phyloP scores from a whole-genome alignment of 37 sponge, comb jelly and placozoan species.

The Axinella damicornis region DNA sequence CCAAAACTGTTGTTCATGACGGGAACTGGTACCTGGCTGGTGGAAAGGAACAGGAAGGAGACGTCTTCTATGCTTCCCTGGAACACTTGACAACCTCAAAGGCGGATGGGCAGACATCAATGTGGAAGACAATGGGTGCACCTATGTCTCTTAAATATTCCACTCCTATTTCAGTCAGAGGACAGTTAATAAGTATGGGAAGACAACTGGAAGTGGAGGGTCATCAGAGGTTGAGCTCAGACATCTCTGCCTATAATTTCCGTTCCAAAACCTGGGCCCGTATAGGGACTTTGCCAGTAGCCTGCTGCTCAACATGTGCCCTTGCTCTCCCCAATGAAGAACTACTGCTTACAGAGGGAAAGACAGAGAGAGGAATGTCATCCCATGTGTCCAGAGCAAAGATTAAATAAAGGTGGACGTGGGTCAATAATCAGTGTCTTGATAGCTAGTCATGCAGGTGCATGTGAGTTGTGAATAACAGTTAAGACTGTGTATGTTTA shows the following conservation, averaged over 20 bases:
- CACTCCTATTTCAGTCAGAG: not conserved
- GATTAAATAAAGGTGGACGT: too few species aligned
- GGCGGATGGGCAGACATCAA: too few species aligned
- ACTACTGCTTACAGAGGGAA: not conserved
- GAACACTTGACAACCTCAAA: not conserved
- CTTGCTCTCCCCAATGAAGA: not conserved
- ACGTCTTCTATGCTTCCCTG: conserved; percentile 6
- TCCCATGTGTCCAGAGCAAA: too few species aligned
- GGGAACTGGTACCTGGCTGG: conserved; percentile 17
- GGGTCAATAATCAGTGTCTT: too few species aligned
- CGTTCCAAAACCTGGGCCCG: conserved; percentile 22
- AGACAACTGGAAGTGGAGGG: too few species aligned
- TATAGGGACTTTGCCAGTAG: conserved; percentile 18
- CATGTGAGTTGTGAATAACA: too few species aligned
- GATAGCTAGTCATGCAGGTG: too few species aligned
- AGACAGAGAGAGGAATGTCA: too few species aligned
- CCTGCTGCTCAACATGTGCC: not conserved
- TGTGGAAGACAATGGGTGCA: too few species aligned
- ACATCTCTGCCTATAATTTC: conserved; percentile 3
- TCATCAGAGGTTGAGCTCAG: not conserved
- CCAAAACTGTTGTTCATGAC: not conserved
- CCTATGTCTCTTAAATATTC: not conserved
- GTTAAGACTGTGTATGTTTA: too few species aligned
- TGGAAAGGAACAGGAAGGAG: not conserved
- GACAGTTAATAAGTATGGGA: not conserved